These are phyloP conservation scores for Pangasianodon hypophthalmus DNA, from an alignment of 2,113 vertebrate species.

Conservation along the genomic window DNA sequence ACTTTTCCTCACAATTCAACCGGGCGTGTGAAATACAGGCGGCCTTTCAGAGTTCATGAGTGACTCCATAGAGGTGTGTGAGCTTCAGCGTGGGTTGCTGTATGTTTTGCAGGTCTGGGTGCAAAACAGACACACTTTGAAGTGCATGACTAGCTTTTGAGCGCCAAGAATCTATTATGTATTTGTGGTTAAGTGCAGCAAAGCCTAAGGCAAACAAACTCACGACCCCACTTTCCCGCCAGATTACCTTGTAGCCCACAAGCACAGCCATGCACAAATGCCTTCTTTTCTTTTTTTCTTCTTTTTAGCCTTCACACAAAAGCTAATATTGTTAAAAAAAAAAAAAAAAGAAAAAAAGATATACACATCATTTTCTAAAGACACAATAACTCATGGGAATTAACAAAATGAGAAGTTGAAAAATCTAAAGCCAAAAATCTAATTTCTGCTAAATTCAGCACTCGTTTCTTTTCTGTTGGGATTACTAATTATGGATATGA, in stretches of 20 bases:
- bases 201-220: not conserved
- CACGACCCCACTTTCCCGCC: constrained; percentile 37
- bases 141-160: constrained; percentile 47
- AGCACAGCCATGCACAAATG: not conserved
- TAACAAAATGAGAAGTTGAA: not conserved
- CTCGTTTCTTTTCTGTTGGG: not conserved
- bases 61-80: constrained; percentile 1
- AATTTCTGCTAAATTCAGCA: not conserved
- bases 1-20: not conserved
- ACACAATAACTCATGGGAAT: not conserved
- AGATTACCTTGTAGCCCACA: constrained; percentile 12
- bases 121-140: constrained; percentile 49
- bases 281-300: not conserved
- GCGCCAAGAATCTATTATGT: constrained; percentile 35
- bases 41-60: not conserved
- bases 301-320: not conserved
- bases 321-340: not conserved
- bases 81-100: constrained; percentile 33
- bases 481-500: not conserved
- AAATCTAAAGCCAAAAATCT: not conserved
- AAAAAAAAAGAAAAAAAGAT: too few relatives aligned
- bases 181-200: constrained; percentile 48
- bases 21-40: not conserved
- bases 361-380: not conserved
- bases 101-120: constrained; percentile 37